Evolutionary conservation across 2,888 invertebrate genomes (phyloP), one percentile per base, ranked within the genome.

Genomic region (Celastrina argiolus): DNA sequence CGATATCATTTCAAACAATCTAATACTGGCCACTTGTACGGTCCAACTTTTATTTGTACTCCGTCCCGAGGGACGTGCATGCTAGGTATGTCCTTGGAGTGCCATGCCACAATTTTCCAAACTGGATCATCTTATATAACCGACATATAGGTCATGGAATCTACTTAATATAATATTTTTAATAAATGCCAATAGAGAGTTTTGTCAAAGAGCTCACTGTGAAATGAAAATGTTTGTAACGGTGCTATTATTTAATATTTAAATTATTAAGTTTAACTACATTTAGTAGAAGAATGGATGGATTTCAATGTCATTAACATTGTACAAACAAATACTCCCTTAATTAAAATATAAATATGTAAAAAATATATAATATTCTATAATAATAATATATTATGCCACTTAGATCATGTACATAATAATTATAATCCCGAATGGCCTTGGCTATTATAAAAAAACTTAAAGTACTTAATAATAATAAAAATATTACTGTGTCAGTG

Each of bases 21-120:
- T 39, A 61, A 61, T 61, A 61, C 16, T 61, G 39, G 39, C 39
- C 59, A 34, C 31, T 59, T 34, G 36, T 18, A 34, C 16, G 61
- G 36, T 39, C 36, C 7, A 61, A 61, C 61, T 66, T 61, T 59
- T 66, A 66, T 66, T 64, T n/a, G 36, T 18, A 22, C 59, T 59
- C 42, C 28, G 64, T 68, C 63, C 39, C 56, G 51, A 42, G 66
- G 64, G 61, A 64, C 39, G 18, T 66, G 61, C 5, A 36, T 16
- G 36, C 28, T 56, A 26, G 26, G 28, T 56, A 26, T 56, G 28
- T 56, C 28, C 56, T 56, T 22, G 14, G 56, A 22, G 56, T 26
- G 22, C 56, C 22, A 10, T 34, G 36, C 59, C 36, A 56, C 28
- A 18, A 56, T 56, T 56, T 65, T 36, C 41, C 65, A 39, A 56